Conservation (phyloP, 2,113 vertebrate species). For the Poecilia latipinna region DNA sequence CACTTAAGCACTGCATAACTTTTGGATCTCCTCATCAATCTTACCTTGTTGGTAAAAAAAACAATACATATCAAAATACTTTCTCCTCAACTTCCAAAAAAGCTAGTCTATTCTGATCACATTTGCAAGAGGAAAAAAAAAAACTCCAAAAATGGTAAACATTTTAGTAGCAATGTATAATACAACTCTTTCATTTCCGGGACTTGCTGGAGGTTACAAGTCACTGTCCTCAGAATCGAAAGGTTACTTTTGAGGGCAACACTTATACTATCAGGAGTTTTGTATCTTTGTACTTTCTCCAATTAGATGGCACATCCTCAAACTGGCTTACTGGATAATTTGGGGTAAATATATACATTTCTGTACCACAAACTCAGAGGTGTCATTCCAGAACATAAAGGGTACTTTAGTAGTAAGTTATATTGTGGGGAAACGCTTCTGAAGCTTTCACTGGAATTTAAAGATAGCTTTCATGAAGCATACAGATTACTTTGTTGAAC, state of each 20-base stretch:
- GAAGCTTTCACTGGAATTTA: not conserved
- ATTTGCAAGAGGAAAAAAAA: not conserved
- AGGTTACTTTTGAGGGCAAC: not conserved
- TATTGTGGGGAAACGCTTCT: not conserved
- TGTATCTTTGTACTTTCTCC: not conserved
- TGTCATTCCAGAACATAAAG: not conserved
- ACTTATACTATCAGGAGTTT: not conserved
- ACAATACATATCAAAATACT: not conserved
- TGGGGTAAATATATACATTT: not conserved
- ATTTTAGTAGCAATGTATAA: not conserved
- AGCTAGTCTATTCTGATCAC: conserved; percentile 7
- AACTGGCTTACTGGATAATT: not conserved
- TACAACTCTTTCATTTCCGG: not conserved
- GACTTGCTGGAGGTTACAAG: not conserved
- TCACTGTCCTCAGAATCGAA: not conserved
- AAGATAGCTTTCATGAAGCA: not conserved
- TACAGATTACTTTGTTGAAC: not conserved
- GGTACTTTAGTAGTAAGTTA: not conserved
- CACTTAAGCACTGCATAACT: conserved; percentile 21
- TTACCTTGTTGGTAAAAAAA: not conserved
- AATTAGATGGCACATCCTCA: not conserved
- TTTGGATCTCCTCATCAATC: not conserved
- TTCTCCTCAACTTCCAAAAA: conserved; percentile 16
- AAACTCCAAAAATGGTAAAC: conserved; percentile 19
- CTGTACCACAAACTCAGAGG: not conserved